Evolutionary conservation across 2,113 vertebrate species (phyloP).

Genomic region (Heterochromis multidens): DNA sequence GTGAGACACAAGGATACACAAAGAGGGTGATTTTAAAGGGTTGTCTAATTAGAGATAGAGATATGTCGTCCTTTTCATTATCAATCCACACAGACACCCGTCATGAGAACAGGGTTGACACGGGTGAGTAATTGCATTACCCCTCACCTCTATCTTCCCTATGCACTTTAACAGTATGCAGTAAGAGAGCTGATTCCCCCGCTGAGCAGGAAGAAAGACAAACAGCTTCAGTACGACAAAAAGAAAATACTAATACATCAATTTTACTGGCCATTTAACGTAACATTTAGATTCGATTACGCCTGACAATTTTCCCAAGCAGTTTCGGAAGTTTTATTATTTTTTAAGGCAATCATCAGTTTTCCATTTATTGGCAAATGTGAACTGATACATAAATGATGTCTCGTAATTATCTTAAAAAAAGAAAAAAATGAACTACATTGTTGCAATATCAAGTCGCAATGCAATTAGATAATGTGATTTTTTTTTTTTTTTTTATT

Average conservation of each 20-base stretch:
- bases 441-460: not conserved
- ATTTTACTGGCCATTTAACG: not conserved
- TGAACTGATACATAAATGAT: not conserved
- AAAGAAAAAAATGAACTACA: not conserved
- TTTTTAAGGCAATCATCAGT: not conserved
- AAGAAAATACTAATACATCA: not conserved
- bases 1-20: not conserved
- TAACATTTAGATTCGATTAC: not conserved
- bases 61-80: conserved; percentile 51
- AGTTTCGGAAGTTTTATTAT: not conserved
- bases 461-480: not conserved
- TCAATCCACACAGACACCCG: conserved; percentile 37
- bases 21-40: conserved; percentile 39
- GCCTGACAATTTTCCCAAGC: not conserved
- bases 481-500: not conserved
- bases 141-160: conserved; percentile 28
- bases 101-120: conserved; percentile 48
- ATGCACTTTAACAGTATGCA: conserved; percentile 2
- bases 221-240: not conserved
- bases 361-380: not conserved
- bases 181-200: not conserved
- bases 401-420: not conserved
- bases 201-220: not conserved
- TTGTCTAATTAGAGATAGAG: conserved; percentile 56
- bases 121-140: conserved; percentile 54